These are phyloP conservation scores for Ciconia boyciana DNA, from an alignment of 2,113 vertebrate species.

Conservation along the genomic window DNA sequence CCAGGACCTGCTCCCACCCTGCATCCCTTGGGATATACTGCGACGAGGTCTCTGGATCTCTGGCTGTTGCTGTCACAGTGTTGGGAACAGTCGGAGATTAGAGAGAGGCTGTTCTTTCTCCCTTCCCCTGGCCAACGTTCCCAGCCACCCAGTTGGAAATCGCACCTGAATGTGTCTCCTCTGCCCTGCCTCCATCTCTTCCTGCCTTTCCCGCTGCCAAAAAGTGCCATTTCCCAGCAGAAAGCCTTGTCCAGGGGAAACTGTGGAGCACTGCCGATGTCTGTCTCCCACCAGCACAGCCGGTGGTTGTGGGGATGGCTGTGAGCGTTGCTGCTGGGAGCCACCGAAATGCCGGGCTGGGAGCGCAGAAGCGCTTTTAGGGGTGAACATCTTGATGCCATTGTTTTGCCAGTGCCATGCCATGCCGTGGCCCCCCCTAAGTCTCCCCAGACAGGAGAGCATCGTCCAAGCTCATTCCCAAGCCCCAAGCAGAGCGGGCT, in stretches of 20 bases:
- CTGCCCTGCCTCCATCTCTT: not conserved
- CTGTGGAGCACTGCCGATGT: not conserved
- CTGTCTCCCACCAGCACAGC: fast-evolving
- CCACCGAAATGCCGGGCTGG: not conserved
- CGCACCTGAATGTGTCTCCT: not conserved
- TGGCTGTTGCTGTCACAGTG: not conserved
- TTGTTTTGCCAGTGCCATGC: not conserved
- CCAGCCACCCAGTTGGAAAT: not conserved
- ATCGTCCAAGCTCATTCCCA: not conserved
- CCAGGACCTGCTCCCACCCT: not conserved
- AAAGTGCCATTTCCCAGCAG: not conserved
- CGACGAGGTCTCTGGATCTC: not conserved
- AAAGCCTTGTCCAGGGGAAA: not conserved
- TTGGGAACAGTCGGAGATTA: not conserved
- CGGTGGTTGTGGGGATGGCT: fast-evolving
- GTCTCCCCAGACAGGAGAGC: not conserved
- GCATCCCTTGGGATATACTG: not conserved
- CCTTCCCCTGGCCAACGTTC: fast-evolving
- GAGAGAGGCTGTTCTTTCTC: not conserved
- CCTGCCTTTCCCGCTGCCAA: not conserved
- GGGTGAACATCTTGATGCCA: not conserved
- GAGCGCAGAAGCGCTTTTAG: not conserved
- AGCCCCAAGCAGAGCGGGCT: not conserved
- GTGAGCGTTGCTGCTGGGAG: not conserved
- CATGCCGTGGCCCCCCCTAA: fast-evolving